Evolutionary conservation across 2,888 invertebrate species (phyloP), one percentile per base, ranked within the genome.

Genomic region (Xanthorhoe spadicearia): DNA sequence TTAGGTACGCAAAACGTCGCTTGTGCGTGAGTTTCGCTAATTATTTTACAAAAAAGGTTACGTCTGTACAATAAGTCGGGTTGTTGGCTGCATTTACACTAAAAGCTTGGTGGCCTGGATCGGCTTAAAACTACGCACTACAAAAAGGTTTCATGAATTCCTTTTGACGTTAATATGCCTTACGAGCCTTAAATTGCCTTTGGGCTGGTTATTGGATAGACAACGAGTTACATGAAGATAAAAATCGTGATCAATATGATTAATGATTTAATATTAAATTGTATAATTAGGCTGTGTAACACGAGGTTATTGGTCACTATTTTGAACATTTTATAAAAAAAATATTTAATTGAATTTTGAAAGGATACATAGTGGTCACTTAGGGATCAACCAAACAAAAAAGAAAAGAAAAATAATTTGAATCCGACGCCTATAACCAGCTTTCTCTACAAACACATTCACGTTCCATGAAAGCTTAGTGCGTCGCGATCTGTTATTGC

Each of bases 21-120:
- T 63, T 66, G 67, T 73, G 74, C 74, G 74, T 74, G 74, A 65
- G 65, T 52, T 51, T 66, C 38, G 71, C 65, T 73, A 74, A 73
- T 74, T 74, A 74, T 73, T 72, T 71, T 46, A 72, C 67, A 70
- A 70, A 71, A 70, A 66, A 66, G 19, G 54, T 61, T 58, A 61
- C 59, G 60, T 67, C 48, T 63, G 66, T 69, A 61, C 68, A 56
- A 53, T 67, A 56, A 63, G 63, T 58, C 19, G 52, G 57, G 52
- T 52, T 19, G 35, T 53, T 58, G 53, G 61, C 49, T 59, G 35
- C 43, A 51, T 17, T 48, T 23, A 54, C 46, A 13, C 48, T 17
- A 48, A 49, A 46, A 52, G 8, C 63, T n/a, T 58, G 52, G 56
- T 48, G 19, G 23, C 35, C 18, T n/a, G 49, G 4, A 55, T 38